Evolutionary conservation across 1,140 invertebrate genomes (phyloP).

Genomic region (Rhagoletis pomonella): DNA sequence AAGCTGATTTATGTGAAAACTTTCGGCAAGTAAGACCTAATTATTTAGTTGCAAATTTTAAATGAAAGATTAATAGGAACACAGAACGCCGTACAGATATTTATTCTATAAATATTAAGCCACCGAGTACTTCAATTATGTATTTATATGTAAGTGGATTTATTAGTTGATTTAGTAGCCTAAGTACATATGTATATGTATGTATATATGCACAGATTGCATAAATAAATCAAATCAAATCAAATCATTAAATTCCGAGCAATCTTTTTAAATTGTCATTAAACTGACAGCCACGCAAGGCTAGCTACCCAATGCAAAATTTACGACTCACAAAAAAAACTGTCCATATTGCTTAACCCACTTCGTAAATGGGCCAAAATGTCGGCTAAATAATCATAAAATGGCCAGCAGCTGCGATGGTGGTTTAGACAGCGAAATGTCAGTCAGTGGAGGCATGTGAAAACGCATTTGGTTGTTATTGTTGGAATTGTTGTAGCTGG

Average conservation of each 20-base stretch:
- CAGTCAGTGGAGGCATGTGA: slow-evolving; percentile 25
- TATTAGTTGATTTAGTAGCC: too few species aligned
- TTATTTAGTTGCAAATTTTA: slow-evolving; percentile 25
- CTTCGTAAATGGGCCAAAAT: slow-evolving; percentile 41
- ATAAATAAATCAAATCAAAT: slow-evolving; percentile 8
- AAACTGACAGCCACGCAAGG: slow-evolving; percentile 21
- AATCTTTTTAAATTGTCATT: slow-evolving; percentile 32
- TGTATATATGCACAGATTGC: not conserved
- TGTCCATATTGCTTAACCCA: slow-evolving; percentile 3
- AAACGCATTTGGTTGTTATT: slow-evolving; percentile 5
- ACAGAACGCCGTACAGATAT: not conserved
- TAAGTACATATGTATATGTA: not conserved
- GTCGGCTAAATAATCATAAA: slow-evolving; percentile 43
- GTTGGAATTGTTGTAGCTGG: not conserved
- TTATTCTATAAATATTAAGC: slow-evolving; percentile 23
- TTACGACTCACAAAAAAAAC: slow-evolving; percentile 19
- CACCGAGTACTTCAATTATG: not conserved
- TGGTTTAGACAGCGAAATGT: slow-evolving; percentile 46
- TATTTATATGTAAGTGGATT: too few species aligned
- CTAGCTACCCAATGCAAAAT: slow-evolving; percentile 14
- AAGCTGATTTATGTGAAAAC: slow-evolving; percentile 4
- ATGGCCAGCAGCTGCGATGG: slow-evolving; percentile 27
- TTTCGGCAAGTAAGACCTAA: not conserved
- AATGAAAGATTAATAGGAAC: not conserved
- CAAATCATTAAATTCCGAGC: slow-evolving; percentile 19